Evolutionary conservation across 2,797 vertebrate genomes (phyloP).

Genomic region (Okamejei kenojei): DNA sequence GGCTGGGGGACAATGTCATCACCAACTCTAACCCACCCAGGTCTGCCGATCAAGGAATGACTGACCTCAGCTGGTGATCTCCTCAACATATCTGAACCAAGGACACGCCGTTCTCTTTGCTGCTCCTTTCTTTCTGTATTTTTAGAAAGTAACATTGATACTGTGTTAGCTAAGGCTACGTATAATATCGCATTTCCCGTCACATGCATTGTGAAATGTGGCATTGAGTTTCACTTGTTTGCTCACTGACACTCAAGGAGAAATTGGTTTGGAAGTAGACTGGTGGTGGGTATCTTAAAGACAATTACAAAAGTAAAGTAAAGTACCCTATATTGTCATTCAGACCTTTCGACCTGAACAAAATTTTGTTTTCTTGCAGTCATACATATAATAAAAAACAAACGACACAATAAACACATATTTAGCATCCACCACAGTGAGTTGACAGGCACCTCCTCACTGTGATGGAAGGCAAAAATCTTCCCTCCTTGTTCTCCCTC

Average conservation of each 20-base stretch:
- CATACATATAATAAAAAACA: too few relatives aligned
- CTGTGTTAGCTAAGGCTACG: not conserved
- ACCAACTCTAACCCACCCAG: too few relatives aligned
- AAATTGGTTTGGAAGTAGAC: not conserved
- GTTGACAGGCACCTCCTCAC: too few relatives aligned
- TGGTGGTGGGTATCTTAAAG: not conserved
- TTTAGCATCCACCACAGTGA: too few relatives aligned
- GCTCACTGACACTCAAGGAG: not conserved
- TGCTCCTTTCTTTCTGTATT: conserved; percentile 32
- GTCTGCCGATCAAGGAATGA: not conserved
- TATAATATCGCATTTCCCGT: conserved; percentile 11
- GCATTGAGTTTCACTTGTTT: conserved; percentile 14
- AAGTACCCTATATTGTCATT: too few relatives aligned
- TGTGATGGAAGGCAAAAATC: too few relatives aligned
- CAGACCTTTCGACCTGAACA: too few relatives aligned
- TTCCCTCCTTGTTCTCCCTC: too few relatives aligned
- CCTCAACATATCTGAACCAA: not conserved
- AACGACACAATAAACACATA: too few relatives aligned
- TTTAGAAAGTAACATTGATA: conserved; percentile 22
- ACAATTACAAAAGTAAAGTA: not conserved
- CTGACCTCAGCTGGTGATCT: not conserved
- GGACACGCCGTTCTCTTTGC: not conserved
- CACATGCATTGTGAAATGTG: conserved; percentile 31
- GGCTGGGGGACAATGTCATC: too few relatives aligned
- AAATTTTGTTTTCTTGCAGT: too few relatives aligned